Base-by-base conservation (phyloP, 2,888 invertebrate genomes). In the Leptarthrus brevirostris region DNA sequence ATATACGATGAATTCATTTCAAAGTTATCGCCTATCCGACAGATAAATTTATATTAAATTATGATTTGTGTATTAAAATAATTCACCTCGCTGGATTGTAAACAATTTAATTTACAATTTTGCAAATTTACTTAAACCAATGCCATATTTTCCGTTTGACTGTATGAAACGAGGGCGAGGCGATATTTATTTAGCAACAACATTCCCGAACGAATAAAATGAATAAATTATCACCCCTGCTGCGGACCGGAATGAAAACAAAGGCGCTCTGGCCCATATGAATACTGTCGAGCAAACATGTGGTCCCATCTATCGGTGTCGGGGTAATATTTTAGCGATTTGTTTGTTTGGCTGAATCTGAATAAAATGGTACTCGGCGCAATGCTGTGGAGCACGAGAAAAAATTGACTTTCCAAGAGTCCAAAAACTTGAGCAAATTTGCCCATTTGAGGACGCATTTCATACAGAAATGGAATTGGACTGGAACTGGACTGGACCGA, bases 81-180 rank as follows among this genome's bases (percentile, higher is more conserved):
- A 64, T 47, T 64, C 64, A 64, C 26, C 14, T 44, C 40, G 44
- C 36, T 64, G 64, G 24, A 36, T 36, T 24, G 44, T 64, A 64
- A 64, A 64, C 64, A 64, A 64, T 64, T 64, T 64, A 64, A 64
- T 64, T 64, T 64, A 64, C 64, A 44, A 64, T 64, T 64, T 64
- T 18, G 44, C 44, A 64, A 64, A 64, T 64, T 64, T 24, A 47
- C 64, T 64, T 40, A 40, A 44, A 64, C 20, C 47, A 40, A 4
- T 24, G 47, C 22, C 64, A 44, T 22, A 64, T 64, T 44, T 44
- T 64, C 64, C 24, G 20, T 24, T 47, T 12, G n/a, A 44, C 10
- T 44, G 14, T 18, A 22, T 22, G 22, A 4, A 64, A 47, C 44
- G 24, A 40, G 64, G 24, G 5, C 44, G 36, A 26, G 47, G 44